A percentile compares a stretch with the other conserved stretches of the same genome.
Evolutionary conservation across 2,888 invertebrate genomes (phyloP).

Genomic region (Elgonia sp.): DNA sequence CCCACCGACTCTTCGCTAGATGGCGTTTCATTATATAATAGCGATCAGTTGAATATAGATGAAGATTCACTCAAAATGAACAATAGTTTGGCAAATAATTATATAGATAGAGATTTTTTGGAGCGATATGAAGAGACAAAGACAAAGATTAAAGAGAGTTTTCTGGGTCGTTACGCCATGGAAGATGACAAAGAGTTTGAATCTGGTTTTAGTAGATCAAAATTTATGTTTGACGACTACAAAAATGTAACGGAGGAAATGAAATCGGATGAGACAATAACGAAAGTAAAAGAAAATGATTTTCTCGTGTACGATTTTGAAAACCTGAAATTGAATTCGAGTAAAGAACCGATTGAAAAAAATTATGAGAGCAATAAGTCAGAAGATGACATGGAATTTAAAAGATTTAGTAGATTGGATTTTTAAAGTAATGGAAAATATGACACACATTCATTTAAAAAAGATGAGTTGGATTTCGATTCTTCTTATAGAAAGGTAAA

Average conservation of each 20-base stretch:
- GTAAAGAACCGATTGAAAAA: neutral
- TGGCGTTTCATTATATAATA: neutral
- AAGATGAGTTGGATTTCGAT: too few relatives aligned
- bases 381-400: too few relatives aligned
- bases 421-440: too few relatives aligned
- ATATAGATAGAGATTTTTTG: conserved; percentile 55
- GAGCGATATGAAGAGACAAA: conserved; percentile 63
- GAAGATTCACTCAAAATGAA: conserved; percentile 51
- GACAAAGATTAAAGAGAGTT: conserved; percentile 50
- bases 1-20: neutral
- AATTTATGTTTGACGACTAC: conserved; percentile 41
- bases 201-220: conserved; percentile 41
- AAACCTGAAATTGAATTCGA: conserved; percentile 27
- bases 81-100: conserved; percentile 33
- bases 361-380: conserved; percentile 18
- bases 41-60: conserved; percentile 32
- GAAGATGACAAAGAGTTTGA: conserved; percentile 25
- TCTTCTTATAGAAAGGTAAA: conserved; percentile 14
- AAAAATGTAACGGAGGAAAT: conserved; percentile 27
- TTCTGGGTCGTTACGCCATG: conserved; percentile 55
- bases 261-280: conserved; percentile 22
- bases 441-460: too few relatives aligned
- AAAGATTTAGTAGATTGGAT: too few relatives aligned
- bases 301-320: conserved; percentile 32
- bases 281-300: conserved; percentile 12